Conservation (phyloP, 2,113 vertebrate species). For the Entomyzon cyanotis region DNA sequence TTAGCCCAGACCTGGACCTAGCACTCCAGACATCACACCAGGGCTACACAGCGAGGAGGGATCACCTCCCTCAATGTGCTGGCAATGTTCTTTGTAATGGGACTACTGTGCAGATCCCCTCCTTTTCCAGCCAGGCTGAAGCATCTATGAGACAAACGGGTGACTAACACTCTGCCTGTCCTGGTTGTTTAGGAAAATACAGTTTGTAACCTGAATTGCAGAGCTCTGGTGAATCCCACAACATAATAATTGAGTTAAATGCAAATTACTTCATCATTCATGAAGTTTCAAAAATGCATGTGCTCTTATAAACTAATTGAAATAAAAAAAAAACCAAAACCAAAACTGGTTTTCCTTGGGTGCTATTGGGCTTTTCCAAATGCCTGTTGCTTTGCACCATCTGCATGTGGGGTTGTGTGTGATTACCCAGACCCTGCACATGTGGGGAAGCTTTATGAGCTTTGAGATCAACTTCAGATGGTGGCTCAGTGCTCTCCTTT, state of each 20-base stretch:
- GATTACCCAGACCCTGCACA: neutral
- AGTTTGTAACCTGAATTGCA: conserved; percentile 33
- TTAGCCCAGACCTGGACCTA: neutral
- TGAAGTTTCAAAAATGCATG: neutral
- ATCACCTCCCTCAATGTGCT: neutral
- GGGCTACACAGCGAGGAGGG: neutral
- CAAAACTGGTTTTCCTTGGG: neutral
- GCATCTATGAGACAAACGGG: neutral
- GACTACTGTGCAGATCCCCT: neutral
- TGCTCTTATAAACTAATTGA: neutral
- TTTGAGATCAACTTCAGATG: neutral
- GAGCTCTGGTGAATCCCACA: conserved; percentile 30
- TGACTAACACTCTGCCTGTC: neutral
- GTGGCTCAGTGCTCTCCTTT: neutral
- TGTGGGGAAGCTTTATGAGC: neutral
- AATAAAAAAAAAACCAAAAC: neutral
- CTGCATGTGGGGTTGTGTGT: neutral
- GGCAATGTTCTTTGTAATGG: neutral
- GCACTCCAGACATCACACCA: neutral
- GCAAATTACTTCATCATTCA: conserved; percentile 2
- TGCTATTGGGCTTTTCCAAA: neutral
- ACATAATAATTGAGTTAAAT: conserved; percentile 25
- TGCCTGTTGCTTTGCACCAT: neutral
- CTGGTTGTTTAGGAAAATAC: conserved; percentile 48
- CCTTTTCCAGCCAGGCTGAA: neutral